Evolutionary conservation across 2,888 invertebrate species (phyloP), one percentile per base, ranked within the genome.

Genomic region (Pharmacophagus antenor): DNA sequence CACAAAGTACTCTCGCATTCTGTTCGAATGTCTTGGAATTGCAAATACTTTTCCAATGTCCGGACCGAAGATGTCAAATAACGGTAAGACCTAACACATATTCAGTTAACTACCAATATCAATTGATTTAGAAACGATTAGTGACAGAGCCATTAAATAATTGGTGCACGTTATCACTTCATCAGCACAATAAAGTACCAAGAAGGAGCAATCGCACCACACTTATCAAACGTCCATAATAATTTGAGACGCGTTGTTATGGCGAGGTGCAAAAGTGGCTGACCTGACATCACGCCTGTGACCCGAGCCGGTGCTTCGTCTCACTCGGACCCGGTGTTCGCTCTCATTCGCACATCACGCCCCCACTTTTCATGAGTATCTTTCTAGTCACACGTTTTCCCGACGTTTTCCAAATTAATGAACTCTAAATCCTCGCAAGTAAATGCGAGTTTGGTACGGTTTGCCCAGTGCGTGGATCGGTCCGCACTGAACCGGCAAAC

Each of bases 241-340:
- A 91, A 91, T 91, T 91, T 91, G 89, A 91, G 88, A 88, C 89
- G 88, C 89, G 88, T 90, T 89, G 91, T 91, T 90, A 88, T 85
- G 83, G 86, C 84, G 91, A 91, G 91, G 91, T 91, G 88, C 91
- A 91, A 91, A 90, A 90, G 90, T 89, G 91, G 88, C 88, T 91
- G 89, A 90, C 90, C 91, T 91, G 87, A 88, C 90, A 91, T 91
- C 92, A 91, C 92, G 91, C 86, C 78, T 84, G 85, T 88, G 92
- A 91, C 92, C 92, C 88, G 84, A 78, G 74, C 72, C 69, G 70
- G 72, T 69, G 70, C 66, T 66, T 64, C 77, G 67, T 86, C 85
- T 70, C 80, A 65, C 69, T 88, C 83, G 65, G 77, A 66, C 84
- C 58, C 68, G 67, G 65, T 64, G 65, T 62, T 62, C 75, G 67